phyloP scores from a whole-genome alignment of 1,140 invertebrate species.

The Lerema accius region DNA sequence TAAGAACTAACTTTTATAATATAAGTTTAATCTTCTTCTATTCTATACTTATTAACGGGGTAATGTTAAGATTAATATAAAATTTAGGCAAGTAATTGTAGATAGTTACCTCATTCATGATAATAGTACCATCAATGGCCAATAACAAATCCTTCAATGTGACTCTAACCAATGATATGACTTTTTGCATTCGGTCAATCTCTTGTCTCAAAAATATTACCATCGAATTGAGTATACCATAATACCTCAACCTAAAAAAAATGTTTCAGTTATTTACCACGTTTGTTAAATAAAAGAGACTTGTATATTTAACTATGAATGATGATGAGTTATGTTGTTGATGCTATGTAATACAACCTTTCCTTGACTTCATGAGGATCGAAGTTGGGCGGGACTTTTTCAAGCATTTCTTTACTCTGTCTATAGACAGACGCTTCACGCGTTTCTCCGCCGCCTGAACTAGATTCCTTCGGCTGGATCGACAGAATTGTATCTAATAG shows the following conservation, averaged over 20 bases:
- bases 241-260: constrained; percentile 53
- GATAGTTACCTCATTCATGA: constrained; percentile 89
- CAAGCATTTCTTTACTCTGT: constrained; percentile 96
- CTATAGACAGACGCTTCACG: constrained; percentile 95
- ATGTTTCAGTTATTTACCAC: neutral
- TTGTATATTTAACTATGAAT: neutral
- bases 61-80: no score
- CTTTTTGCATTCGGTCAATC: constrained; percentile 96
- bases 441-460: constrained; percentile 91
- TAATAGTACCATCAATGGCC: constrained; percentile 98
- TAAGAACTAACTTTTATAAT: no score
- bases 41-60: no score
- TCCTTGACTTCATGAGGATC: constrained; percentile 96
- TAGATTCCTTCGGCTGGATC: constrained; percentile 98
- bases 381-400: constrained; percentile 95
- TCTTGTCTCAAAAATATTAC: constrained; percentile 91
- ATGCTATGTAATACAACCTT: constrained; percentile 69
- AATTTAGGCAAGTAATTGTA: neutral
- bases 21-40: no score
- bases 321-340: no score
- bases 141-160: constrained; percentile 95
- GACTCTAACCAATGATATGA: constrained; percentile 89
- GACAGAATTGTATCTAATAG: constrained; percentile 96
- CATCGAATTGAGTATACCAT: constrained; percentile 70
- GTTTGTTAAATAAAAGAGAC: no score